Evolutionary conservation across 2,797 vertebrate genomes (phyloP), one percentile per base, ranked within the genome.

Genomic region (Tympanoctomys barrerae): DNA sequence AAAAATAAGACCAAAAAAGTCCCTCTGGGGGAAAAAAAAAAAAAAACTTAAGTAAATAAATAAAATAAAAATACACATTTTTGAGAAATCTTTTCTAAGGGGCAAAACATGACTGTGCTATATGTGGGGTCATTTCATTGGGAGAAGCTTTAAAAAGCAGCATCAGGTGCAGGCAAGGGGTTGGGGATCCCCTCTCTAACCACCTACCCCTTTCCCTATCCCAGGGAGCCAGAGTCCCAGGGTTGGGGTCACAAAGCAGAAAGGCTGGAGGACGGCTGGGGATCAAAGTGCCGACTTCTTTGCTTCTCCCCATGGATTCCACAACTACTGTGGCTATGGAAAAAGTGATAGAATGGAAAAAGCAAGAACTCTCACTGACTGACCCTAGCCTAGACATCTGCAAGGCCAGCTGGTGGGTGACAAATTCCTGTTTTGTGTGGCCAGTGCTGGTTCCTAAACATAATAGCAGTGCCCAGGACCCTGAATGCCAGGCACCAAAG

Each of bases 331-430:
- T 7, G 31, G 46, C 86, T 79, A 42, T 92, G 97, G 97, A 96
- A 97, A 94, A 94, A 90, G 59, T 95, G 96, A 96, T 77, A 73
- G 83, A 86, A 46, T 7, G 71, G 95, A 96, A 94, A 96, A 91
- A 91, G 90, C 36, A 77, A 73, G 75, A 89, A 46, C 62, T 92
- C 52, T 18, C 5, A 26, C 61, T 57, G 39, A 31, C 28, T 83
- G 77, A 57, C 57, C 39, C 84, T 22, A 80, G 77, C 61, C 31
- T 39, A 70, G 52, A 70, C 70, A 70, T 71, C 16, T 14, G 36
- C 78, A 86, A 86, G 52, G 46, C 24, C 57, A 54, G 1, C 0
- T 33, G 57, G 24, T 42, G 33, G 31, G n/a, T 88, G n/a, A 82
- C 90, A 88, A 68, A 70, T 52, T 26, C 62, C 81, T 42, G 54